Evolutionary conservation across 2,113 vertebrate genomes (phyloP).

Genomic region (Apodemus speciosus): DNA sequence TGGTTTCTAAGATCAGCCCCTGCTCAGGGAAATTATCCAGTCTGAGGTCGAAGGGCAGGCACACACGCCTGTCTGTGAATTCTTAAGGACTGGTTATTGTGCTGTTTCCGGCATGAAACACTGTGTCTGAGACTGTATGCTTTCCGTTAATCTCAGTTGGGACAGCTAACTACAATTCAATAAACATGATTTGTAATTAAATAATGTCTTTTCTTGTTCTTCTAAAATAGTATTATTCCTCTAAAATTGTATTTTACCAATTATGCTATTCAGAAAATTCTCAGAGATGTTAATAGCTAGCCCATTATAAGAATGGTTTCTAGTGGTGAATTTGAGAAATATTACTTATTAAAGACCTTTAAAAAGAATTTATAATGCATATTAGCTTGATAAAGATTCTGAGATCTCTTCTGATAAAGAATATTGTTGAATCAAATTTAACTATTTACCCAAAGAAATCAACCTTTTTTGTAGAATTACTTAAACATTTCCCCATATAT

Average conservation of each 20-base stretch:
- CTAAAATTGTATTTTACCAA: background rate
- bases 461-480: slow-evolving; percentile 13
- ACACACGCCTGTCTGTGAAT: background rate
- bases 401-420: background rate
- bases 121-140: background rate
- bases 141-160: background rate
- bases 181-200: background rate
- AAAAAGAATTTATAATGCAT: slow-evolving; percentile 1
- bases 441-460: slow-evolving; percentile 29
- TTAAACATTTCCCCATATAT: slow-evolving; percentile 16
- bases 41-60: background rate
- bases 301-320: background rate
- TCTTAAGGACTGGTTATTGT: background rate
- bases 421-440: slow-evolving; percentile 46
- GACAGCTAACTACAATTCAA: slow-evolving; percentile 19
- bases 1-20: background rate
- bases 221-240: slow-evolving; percentile 10
- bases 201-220: background rate
- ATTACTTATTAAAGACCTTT: background rate
- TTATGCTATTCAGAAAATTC: slow-evolving; percentile 1
- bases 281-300: background rate
- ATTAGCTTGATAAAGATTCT: background rate
- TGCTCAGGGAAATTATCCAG: background rate
- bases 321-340: background rate
- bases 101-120: background rate